Evolutionary conservation across 2,797 vertebrate species (phyloP).

Genomic region (Mycteria americana): DNA sequence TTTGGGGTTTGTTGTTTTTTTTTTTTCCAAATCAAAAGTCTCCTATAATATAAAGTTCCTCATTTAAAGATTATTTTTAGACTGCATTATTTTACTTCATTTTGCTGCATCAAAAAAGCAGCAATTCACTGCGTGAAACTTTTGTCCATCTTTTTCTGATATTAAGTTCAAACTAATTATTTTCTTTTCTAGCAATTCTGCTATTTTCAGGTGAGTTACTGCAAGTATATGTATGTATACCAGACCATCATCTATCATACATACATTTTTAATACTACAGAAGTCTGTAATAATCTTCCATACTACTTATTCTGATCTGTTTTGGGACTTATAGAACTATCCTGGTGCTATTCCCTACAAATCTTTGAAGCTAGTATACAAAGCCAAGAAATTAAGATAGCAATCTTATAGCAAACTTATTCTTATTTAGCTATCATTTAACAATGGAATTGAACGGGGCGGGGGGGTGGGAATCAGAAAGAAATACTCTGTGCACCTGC

Average conservation of each 20-base stretch:
- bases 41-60: not conserved
- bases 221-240: not conserved
- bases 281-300: not conserved
- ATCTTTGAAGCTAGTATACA: not conserved
- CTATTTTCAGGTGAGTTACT: not conserved
- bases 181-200: not conserved
- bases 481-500: not conserved
- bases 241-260: not conserved
- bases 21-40: not conserved
- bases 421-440: not conserved
- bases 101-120: not conserved
- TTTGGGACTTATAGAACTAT: not conserved
- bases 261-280: not conserved
- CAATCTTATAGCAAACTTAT: not conserved
- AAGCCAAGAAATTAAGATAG: not conserved
- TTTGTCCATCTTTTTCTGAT: not conserved
- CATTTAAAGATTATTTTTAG: not conserved
- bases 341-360: not conserved
- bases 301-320: not conserved
- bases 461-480: not conserved
- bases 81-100: not conserved
- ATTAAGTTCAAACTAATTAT: not conserved
- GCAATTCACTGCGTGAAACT: not conserved
- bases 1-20: fast-evolving
- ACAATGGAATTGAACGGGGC: fast-evolving